A percentile compares a stretch with the other conserved stretches of the same genome.
These are phyloP conservation scores for Diplosoma virens DNA, from an alignment of 23 tunicate species.

Conservation along the genomic window DNA sequence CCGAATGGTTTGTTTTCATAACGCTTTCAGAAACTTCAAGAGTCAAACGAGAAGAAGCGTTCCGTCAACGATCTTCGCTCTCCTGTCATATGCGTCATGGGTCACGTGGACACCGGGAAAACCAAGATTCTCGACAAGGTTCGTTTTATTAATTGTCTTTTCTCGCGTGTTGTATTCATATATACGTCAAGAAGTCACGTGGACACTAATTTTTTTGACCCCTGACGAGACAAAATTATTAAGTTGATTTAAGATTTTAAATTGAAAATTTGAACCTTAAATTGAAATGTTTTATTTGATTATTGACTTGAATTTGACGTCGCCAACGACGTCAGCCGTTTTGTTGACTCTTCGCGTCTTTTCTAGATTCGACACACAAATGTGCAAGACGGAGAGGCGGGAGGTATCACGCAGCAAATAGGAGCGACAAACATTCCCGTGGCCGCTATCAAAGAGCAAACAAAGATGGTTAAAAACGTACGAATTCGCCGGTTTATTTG, in stretches of 20 bases:
- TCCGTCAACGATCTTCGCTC: constrained; percentile 58
- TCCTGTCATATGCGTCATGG: constrained; percentile 95
- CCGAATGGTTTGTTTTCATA: not conserved
- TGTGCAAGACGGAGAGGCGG: constrained; percentile 99
- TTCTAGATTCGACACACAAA: constrained; percentile 63
- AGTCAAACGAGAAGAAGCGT: constrained; percentile 42
- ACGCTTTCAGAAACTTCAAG: constrained; percentile 22
- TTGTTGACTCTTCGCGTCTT: too few species aligned
- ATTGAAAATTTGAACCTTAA: not conserved
- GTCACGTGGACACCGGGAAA: constrained; percentile 99
- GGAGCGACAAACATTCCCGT: constrained; percentile 96
- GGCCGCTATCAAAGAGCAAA: constrained; percentile 65
- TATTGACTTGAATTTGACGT: not conserved
- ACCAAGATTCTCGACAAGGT: constrained; percentile 91
- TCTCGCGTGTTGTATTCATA: too few species aligned
- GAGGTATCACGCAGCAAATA: constrained; percentile 99
- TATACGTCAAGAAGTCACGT: too few species aligned
- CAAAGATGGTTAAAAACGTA: constrained; percentile 70
- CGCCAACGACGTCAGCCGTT: too few species aligned
- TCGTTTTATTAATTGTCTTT: too few species aligned
- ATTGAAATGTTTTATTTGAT: not conserved
- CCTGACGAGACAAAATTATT: too few species aligned
- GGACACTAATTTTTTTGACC: too few species aligned
- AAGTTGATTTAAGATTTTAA: too few species aligned
- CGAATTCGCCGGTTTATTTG: too few species aligned